These are phyloP conservation scores for Spodoptera frugiperda DNA, from an alignment of 1,140 invertebrate species.

Conservation along the genomic window DNA sequence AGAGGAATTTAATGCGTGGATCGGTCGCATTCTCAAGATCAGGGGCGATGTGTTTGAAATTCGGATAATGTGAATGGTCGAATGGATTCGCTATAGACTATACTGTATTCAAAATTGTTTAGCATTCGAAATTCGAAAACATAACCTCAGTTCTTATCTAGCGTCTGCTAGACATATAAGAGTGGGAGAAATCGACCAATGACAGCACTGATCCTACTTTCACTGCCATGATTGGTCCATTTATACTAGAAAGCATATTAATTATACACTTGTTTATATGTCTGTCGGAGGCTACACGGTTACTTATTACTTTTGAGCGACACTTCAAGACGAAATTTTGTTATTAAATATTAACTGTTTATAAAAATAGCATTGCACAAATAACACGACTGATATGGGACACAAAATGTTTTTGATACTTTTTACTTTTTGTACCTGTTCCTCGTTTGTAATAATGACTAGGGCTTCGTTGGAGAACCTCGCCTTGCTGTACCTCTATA, in stretches of 20 bases:
- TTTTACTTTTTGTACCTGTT: constrained; percentile 83
- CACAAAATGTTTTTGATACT: constrained; percentile 84
- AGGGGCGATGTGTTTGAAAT: constrained; percentile 75
- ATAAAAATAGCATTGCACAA: constrained; percentile 83
- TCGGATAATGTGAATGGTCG: constrained; percentile 47
- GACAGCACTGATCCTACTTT: constrained; percentile 78
- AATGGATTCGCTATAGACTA: constrained; percentile 23
- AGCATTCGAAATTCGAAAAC: constrained; percentile 72
- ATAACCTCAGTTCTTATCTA: constrained; percentile 77
- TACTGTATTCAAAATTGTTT: background rate
- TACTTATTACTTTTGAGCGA: constrained; percentile 82
- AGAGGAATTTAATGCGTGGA: constrained; percentile 70
- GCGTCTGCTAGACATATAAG: constrained; percentile 84
- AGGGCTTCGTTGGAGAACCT: constrained; percentile 61
- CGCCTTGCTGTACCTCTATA: constrained; percentile 71
- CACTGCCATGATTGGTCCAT: constrained; percentile 85
- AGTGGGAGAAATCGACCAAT: constrained; percentile 83
- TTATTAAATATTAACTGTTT: constrained; percentile 75
- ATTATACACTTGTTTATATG: constrained; percentile 82
- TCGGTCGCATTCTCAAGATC: constrained; percentile 84
- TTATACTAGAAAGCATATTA: constrained; percentile 79
- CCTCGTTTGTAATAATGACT: constrained; percentile 76
- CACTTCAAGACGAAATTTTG: constrained; percentile 83
- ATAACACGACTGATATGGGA: constrained; percentile 84
- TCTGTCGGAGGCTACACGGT: constrained; percentile 82